A percentile compares a stretch with the other conserved stretches of the same genome.
Evolutionary conservation across 2,797 vertebrate species (phyloP).

Genomic region (Melopsittacus undulatus): DNA sequence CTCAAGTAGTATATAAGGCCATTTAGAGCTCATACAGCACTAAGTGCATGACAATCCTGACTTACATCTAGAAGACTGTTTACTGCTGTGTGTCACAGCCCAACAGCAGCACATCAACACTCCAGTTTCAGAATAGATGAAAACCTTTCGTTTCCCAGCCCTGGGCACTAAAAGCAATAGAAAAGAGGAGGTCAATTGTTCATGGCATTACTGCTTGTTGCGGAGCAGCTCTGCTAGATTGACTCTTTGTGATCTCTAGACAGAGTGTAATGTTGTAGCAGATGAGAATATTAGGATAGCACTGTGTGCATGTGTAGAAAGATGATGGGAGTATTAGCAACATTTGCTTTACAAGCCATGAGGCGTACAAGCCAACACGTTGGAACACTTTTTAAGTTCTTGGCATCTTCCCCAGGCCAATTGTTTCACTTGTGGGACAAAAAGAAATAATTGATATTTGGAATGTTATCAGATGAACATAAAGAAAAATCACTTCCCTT

Average conservation of each 20-base stretch:
- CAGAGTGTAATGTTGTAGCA: neutral
- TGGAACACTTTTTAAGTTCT: neutral
- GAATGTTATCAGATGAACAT: neutral
- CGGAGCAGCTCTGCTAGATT: neutral
- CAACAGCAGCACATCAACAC: neutral
- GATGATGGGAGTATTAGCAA: neutral
- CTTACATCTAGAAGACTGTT: neutral
- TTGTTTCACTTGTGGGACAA: neutral
- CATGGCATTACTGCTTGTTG: neutral
- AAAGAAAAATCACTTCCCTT: neutral
- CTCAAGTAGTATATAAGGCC: neutral
- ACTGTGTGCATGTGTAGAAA: neutral
- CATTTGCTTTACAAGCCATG: neutral
- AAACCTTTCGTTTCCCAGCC: conserved; percentile 1
- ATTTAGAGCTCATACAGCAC: neutral
- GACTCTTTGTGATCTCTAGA: neutral
- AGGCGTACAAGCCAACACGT: neutral
- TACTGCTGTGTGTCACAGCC: neutral
- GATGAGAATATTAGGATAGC: neutral
- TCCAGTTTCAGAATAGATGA: neutral
- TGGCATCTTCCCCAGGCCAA: neutral
- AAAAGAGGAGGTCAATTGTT: conserved; percentile 10
- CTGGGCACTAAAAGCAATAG: neutral
- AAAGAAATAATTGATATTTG: neutral
- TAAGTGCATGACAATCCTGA: neutral